phyloP scores from a whole-genome alignment of 2,113 vertebrate genomes.

The Heterotis niloticus region DNA sequence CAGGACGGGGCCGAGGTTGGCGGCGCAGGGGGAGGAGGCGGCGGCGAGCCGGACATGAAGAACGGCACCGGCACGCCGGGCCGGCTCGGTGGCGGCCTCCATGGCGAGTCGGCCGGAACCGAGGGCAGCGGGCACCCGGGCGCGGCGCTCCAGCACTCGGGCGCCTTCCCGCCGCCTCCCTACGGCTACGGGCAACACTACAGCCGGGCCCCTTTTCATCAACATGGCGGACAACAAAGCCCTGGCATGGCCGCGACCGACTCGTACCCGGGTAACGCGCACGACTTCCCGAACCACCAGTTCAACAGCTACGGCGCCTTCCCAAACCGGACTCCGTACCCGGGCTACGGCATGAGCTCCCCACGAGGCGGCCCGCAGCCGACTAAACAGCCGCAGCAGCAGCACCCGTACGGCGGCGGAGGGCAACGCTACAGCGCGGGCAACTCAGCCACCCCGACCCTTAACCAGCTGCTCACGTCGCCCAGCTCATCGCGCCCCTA shows the following conservation, averaged over 20 bases:
- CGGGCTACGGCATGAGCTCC: conserved; percentile 78
- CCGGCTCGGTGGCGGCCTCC: conserved; percentile 68
- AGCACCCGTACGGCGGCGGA: conserved; percentile 66
- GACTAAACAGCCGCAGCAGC: conserved; percentile 75
- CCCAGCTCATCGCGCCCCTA: conserved; percentile 87
- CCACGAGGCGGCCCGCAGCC: conserved; percentile 72
- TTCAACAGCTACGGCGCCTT: conserved; percentile 88
- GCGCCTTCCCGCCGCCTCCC: conserved; percentile 83
- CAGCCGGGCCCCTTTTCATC: conserved; percentile 92
- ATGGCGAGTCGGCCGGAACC: conserved; percentile 70
- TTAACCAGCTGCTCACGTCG: conserved; percentile 94
- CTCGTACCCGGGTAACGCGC: conserved; percentile 80
- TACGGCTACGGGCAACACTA: conserved; percentile 90
- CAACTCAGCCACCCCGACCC: conserved; percentile 83
- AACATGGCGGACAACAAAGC: conserved; percentile 99
- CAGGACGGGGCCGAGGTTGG: conserved; percentile 84
- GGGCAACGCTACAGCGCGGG: conserved; percentile 43
- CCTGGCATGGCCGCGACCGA: conserved; percentile 91
- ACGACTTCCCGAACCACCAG: conserved; percentile 86
- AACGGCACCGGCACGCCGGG: conserved; percentile 90
- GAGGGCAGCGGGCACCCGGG: conserved; percentile 87
- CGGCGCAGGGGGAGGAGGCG: conserved; percentile 73
- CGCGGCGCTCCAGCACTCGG: conserved; percentile 73
- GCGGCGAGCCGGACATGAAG: conserved; percentile 85
- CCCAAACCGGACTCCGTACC: conserved; percentile 82